A percentile compares a stretch with the other conserved stretches of the same genome.
phyloP scores from a whole-genome alignment of 2,113 vertebrate species.

The Chionomys nivalis region DNA sequence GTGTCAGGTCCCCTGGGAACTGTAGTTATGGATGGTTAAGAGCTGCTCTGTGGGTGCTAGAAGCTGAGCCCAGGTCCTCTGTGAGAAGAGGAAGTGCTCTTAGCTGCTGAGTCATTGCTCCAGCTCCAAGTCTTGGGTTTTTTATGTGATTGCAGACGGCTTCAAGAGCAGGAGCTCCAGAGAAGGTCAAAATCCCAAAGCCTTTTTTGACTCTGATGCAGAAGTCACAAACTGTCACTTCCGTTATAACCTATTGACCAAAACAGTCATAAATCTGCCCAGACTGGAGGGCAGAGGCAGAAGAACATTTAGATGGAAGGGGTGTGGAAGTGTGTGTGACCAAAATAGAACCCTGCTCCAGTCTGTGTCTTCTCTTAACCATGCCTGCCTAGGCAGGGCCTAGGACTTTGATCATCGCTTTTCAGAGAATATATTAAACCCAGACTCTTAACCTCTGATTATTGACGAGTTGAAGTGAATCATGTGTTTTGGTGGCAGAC shows the following conservation, averaged over 20 bases:
- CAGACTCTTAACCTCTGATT: neutral
- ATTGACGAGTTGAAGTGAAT: conserved; percentile 1
- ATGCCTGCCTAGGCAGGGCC: neutral
- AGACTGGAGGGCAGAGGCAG: neutral
- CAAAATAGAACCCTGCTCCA: neutral
- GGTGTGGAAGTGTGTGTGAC: neutral
- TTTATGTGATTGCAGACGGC: neutral
- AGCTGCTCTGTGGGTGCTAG: neutral
- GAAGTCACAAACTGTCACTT: neutral
- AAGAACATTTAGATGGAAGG: neutral
- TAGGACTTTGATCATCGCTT: neutral
- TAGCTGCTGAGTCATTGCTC: neutral
- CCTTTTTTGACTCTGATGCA: neutral
- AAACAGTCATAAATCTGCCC: neutral
- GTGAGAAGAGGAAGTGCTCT: neutral
- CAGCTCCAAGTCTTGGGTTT: neutral
- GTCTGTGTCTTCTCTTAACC: neutral
- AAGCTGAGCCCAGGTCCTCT: neutral
- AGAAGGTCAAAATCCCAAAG: neutral
- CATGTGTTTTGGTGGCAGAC: neutral
- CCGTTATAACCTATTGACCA: neutral
- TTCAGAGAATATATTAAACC: neutral
- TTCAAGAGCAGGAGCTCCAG: neutral
- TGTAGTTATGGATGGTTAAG: neutral
- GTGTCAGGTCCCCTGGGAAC: neutral